Base-by-base conservation (phyloP, 2,888 invertebrate genomes). In the Litoditis marina region DNA sequence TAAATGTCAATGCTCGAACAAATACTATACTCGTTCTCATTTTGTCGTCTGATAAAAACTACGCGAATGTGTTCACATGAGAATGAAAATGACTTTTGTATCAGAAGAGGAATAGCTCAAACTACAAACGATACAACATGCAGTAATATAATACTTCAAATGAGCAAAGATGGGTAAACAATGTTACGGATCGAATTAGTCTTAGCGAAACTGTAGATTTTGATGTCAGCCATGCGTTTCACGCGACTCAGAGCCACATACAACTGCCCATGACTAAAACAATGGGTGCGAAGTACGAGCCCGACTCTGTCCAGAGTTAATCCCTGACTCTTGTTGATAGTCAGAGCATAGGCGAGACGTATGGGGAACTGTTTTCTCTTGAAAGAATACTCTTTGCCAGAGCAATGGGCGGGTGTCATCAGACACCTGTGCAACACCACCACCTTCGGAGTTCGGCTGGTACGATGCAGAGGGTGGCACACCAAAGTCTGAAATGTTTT, bases 301-400 rank as follows among this genome's bases (percentile, higher is more conserved):
- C 75, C 76, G 7, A 69, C 52, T 42, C 44, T 39, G 22, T 57
- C 28, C 2, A 76, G 49, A n/a, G 73, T 75, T n/a, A 30, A 80
- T 0, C 83, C 82, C 57, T 82, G 82, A 3, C 80, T 71, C 62
- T 83, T 82, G 52, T 79, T 81, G 13, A 79, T 73, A 1, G 79
- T 79, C 64, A 76, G 73, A 7, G 74, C 78, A 67, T 74, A 83
- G 16, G 78, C 77, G 1, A 77, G 47, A 27, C 71, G 71, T 0
- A 83, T 39, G 7, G 76, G 76, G 47, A 71, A 75, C 60, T 77
- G 77, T 8, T 64, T 36, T n/a, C 73, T 62, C 39, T 11, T 16
- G 42, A 72, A 63, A 1, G 49, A 36, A 19, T 39, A 32, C 13
- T 28, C 46, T 8, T 59, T 13, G 16, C 27, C 32, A 19, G 58